These are phyloP conservation scores for Sthenelais limicola DNA, from an alignment of 2,888 invertebrate species.

Conservation along the genomic window DNA sequence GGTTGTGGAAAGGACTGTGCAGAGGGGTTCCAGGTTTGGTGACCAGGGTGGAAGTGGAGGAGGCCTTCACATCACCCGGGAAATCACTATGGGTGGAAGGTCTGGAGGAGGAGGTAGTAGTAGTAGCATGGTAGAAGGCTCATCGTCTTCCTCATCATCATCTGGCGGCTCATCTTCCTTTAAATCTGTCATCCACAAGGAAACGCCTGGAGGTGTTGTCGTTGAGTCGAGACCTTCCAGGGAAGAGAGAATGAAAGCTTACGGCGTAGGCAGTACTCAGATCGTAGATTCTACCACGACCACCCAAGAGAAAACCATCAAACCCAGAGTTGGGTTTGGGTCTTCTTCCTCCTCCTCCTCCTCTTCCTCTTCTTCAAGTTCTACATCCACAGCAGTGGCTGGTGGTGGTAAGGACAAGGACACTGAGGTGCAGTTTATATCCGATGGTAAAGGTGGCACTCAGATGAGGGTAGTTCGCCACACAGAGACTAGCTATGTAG, in stretches of 20 bases:
- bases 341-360: slow-evolving; percentile 18
- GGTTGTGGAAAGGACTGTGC: slow-evolving; percentile 10
- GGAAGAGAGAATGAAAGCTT: slow-evolving; percentile 12
- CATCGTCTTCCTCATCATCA: neutral
- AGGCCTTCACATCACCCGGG: slow-evolving; percentile 15
- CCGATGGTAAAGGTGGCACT: slow-evolving; percentile 34
- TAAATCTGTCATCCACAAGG: neutral
- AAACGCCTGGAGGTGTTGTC: slow-evolving; percentile 14
- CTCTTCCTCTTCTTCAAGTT: neutral
- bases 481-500: slow-evolving; percentile 38
- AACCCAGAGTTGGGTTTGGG: neutral
- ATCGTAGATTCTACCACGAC: neutral
- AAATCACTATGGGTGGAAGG: slow-evolving; percentile 19
- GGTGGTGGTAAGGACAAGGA: neutral
- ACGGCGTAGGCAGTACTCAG: neutral
- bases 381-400: slow-evolving; percentile 13
- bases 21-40: neutral
- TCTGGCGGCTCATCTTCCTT: neutral
- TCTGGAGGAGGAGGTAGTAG: neutral
- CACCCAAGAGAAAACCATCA: slow-evolving; percentile 1
- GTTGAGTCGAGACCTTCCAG: slow-evolving; percentile 9
- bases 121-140: no score
- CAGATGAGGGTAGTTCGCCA: slow-evolving; percentile 35
- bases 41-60: slow-evolving; percentile 1
- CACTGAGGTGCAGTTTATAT: slow-evolving; percentile 16